Conservation (phyloP, 2,888 invertebrate species). For the Busseola fusca region DNA sequence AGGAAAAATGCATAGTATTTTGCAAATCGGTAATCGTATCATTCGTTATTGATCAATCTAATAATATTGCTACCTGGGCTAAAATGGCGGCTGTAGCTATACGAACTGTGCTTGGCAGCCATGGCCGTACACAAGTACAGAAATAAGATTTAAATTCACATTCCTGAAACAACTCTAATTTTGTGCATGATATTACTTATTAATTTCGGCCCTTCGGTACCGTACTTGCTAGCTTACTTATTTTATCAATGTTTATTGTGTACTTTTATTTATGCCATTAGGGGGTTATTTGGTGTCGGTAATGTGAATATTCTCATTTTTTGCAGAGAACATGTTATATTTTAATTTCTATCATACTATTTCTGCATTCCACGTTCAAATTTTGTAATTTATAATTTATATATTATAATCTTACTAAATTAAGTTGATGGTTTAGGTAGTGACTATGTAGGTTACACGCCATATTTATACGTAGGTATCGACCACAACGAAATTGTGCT, state of each 20-base stretch:
- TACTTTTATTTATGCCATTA: slow-evolving; percentile 40
- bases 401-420: slow-evolving; percentile 74
- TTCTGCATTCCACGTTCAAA: slow-evolving; percentile 20
- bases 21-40: slow-evolving; percentile 64
- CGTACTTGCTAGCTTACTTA: slow-evolving; percentile 15
- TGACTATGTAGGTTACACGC: slow-evolving; percentile 61
- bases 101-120: slow-evolving; percentile 46
- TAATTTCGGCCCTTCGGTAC: slow-evolving; percentile 31
- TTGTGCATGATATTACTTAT: slow-evolving; percentile 64
- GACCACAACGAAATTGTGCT: slow-evolving; percentile 65
- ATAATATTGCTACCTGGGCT: slow-evolving; percentile 47
- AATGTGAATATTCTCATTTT: slow-evolving; percentile 45
- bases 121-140: slow-evolving; percentile 40
- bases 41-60: slow-evolving; percentile 53
- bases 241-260: slow-evolving; percentile 29
- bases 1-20: slow-evolving; percentile 56
- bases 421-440: slow-evolving; percentile 64
- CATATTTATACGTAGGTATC: slow-evolving; percentile 59
- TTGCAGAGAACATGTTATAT: slow-evolving; percentile 45
- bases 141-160: slow-evolving; percentile 6
- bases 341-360: slow-evolving; percentile 17
- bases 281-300: slow-evolving; percentile 60
- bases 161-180: slow-evolving; percentile 39
- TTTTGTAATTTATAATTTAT: too few species aligned
- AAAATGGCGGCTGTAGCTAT: slow-evolving; percentile 74